Percentiles rank a stretch among this genome's conserved stretches.
phyloP scores from a whole-genome alignment of 2,113 vertebrate genomes.

The Genyomyrus donnyi region DNA sequence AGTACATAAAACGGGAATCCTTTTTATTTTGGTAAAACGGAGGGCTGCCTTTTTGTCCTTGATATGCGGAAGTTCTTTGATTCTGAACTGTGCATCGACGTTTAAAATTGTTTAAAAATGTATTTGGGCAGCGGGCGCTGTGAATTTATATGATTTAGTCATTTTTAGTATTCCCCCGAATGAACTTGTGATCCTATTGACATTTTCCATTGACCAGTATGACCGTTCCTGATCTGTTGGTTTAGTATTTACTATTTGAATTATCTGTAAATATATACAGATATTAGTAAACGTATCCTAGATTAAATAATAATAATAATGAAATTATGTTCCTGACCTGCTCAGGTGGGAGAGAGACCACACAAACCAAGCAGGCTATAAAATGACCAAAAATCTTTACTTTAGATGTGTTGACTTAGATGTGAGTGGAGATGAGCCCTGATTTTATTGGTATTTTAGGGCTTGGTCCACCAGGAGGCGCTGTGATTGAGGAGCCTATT shows the following conservation, averaged over 20 bases:
- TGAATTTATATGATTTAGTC: background rate
- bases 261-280: background rate
- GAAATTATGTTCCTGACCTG: background rate
- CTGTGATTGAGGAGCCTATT: background rate
- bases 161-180: background rate
- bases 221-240: background rate
- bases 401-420: background rate
- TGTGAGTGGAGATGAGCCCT: background rate
- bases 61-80: conserved; percentile 40
- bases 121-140: background rate
- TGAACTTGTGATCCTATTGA: background rate
- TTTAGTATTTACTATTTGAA: background rate
- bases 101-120: background rate
- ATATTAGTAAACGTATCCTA: background rate
- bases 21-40: conserved; percentile 54
- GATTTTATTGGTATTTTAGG: background rate
- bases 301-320: background rate
- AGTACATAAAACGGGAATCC: conserved; percentile 64
- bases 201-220: background rate
- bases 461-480: background rate
- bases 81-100: conserved; percentile 36
- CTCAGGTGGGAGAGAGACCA: background rate
- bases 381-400: background rate
- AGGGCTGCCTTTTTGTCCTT: conserved; percentile 57
- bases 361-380: background rate